Conservation (phyloP, 2,888 invertebrate genomes). For the Atrina japonica region DNA sequence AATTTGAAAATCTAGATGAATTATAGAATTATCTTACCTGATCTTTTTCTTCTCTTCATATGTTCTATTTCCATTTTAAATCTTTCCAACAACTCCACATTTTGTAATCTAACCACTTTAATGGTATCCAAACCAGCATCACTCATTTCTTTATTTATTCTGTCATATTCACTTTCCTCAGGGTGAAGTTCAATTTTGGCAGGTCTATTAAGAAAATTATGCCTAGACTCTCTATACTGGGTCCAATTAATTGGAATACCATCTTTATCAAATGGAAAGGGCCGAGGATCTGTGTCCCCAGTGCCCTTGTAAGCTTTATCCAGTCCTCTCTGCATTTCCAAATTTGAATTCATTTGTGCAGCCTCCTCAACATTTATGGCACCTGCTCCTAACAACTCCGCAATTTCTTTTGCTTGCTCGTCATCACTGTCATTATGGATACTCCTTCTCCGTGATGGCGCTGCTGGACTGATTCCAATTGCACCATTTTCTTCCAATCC, state of each 20-base stretch:
- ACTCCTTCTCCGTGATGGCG: conserved; percentile 10
- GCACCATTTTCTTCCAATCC: conserved; percentile 1
- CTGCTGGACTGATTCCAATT: neutral
- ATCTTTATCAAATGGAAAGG: conserved; percentile 36
- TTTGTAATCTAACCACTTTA: conserved; percentile 52
- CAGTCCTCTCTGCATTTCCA: conserved; percentile 10
- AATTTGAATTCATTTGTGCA: conserved; percentile 1
- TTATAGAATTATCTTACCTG: too few relatives aligned
- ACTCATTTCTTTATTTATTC: conserved; percentile 54
- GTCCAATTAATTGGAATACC: conserved; percentile 54
- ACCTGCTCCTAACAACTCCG: conserved; percentile 42
- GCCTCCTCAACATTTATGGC: conserved; percentile 37
- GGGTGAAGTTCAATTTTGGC: conserved; percentile 22
- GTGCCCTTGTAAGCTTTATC: conserved; percentile 3
- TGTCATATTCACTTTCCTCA: conserved; percentile 46
- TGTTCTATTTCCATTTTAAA: conserved; percentile 54
- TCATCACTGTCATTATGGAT: conserved; percentile 18
- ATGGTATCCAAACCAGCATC: conserved; percentile 49
- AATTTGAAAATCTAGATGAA: too few relatives aligned
- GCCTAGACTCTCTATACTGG: neutral
- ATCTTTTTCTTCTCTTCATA: conserved; percentile 36
- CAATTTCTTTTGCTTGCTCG: conserved; percentile 45
- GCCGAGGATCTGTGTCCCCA: conserved; percentile 19
- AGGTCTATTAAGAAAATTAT: neutral
- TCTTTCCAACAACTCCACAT: conserved; percentile 46